A percentile compares a stretch with the other conserved stretches of the same genome.
These are phyloP conservation scores for Bellardia pandia DNA, from an alignment of 2,888 invertebrate species.

Conservation along the genomic window DNA sequence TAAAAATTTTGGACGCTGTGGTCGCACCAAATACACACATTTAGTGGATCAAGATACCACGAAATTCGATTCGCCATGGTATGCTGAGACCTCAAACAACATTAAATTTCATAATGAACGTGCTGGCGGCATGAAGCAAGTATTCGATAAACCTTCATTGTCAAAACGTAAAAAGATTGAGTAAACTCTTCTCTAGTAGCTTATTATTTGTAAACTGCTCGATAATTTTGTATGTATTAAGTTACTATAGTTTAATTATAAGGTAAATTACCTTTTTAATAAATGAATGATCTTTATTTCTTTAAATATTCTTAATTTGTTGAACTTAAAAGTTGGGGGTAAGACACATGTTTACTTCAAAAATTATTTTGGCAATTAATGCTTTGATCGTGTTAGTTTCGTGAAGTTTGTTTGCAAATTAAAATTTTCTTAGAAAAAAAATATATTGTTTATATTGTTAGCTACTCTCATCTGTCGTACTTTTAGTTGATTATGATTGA, in stretches of 20 bases:
- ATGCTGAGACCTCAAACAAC: slow-evolving; percentile 94
- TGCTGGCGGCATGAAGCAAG: slow-evolving; percentile 96
- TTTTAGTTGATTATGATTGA: slow-evolving; percentile 11
- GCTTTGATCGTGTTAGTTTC: too few species aligned
- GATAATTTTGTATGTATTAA: slow-evolving; percentile 26
- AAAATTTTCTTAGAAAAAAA: neutral
- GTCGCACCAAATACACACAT: slow-evolving; percentile 99
- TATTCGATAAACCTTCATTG: slow-evolving; percentile 93
- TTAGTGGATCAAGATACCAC: slow-evolving; percentile 99
- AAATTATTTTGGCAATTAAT: neutral
- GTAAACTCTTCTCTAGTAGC: slow-evolving; percentile 50
- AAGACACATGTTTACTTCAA: neutral
- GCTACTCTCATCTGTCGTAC: neutral
- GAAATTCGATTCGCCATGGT: slow-evolving; percentile 98
- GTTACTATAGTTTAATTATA: slow-evolving; percentile 41
- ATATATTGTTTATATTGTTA: neutral
- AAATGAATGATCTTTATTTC: slow-evolving; percentile 20
- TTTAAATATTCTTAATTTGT: neutral
- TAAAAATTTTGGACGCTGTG: slow-evolving; percentile 99
- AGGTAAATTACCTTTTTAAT: slow-evolving; percentile 54
- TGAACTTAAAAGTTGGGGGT: neutral
- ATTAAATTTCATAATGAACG: slow-evolving; percentile 93
- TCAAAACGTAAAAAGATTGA: slow-evolving; percentile 83
- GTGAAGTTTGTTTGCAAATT: neutral
- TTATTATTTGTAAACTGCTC: neutral